Conservation (phyloP, 37 sponge, comb jelly and placozoan species). For the Corticium candelabrum region DNA sequence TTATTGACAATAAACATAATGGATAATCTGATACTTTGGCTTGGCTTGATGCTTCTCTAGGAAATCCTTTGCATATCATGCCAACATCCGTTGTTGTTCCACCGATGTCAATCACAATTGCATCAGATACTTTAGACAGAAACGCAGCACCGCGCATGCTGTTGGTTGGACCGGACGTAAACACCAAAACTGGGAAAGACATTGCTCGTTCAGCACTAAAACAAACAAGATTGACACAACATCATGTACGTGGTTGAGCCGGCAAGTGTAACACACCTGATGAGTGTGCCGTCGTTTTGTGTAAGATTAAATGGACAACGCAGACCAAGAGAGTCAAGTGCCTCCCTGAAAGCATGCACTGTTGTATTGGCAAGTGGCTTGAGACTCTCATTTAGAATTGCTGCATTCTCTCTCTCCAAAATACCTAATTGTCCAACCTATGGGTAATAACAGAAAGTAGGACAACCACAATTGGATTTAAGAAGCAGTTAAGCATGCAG, state of each 20-base stretch:
- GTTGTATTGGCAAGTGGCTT: slow-evolving; percentile 41
- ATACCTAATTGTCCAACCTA: slow-evolving; percentile 55
- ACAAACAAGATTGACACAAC: too few species aligned
- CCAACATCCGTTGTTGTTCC: slow-evolving; percentile 78
- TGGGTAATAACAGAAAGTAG: background rate
- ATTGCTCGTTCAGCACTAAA: slow-evolving; percentile 40
- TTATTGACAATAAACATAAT: background rate
- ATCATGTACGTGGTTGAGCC: too few species aligned
- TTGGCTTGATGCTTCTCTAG: slow-evolving; percentile 59
- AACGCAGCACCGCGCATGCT: slow-evolving; percentile 78
- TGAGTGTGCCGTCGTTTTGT: slow-evolving; percentile 84
- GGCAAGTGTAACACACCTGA: slow-evolving; percentile 37
- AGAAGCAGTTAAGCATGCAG: too few species aligned
- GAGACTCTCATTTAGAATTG: slow-evolving; percentile 70
- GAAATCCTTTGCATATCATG: slow-evolving; percentile 55
- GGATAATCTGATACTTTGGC: slow-evolving; percentile 23
- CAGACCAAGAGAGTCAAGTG: slow-evolving; percentile 35
- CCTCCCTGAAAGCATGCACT: slow-evolving; percentile 44
- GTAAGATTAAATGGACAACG: slow-evolving; percentile 63
- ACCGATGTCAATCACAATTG: slow-evolving; percentile 75
- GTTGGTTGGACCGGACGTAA: slow-evolving; percentile 81
- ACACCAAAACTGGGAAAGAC: slow-evolving; percentile 57
- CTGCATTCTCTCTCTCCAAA: slow-evolving; percentile 81
- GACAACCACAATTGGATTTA: background rate
- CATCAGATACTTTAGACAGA: slow-evolving; percentile 49